Evolutionary conservation across 1,140 invertebrate species (phyloP), one percentile per base, ranked within the genome.

Genomic region (Bursaphelenchus mucronatus): DNA sequence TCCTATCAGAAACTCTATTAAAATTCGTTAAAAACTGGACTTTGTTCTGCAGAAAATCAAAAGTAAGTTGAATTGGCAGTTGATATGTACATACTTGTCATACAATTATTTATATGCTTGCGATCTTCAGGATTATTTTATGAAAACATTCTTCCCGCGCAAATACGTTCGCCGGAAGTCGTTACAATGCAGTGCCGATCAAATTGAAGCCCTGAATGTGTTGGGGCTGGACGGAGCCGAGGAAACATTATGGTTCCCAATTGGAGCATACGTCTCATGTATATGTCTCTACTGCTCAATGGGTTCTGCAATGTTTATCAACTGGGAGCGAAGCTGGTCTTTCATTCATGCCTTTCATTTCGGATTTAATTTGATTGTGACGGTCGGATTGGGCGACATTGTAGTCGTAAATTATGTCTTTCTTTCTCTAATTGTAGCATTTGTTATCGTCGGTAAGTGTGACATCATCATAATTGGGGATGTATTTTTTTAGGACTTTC

Each of bases 271-370:
- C 57, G 79, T 80, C 39, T 49, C 61, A 15, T 80, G 79, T 57
- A 80, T 80, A 40, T 81, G 78, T 59, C 51, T 80, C 40, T 80
- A 80, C 63, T 80, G 78, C 61, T 80, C 77, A 44, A 76, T 80
- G 67, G 78, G 78, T 8, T 78, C 79, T 44, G 68, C 71, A 11
- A 81, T 80, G 79, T 77, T 74, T 57, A 73, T 75, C 51, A 63
- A 70, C 39, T 75, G 74, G 74, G 74, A 75, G 56, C 52, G 73
- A 55, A 65, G 47, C 15, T 75, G 73, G 73, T 75, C 73, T 13
- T 80, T 80, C 76, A 80, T 80, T 54, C 78, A 80, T 59, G 79
- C 78, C 13, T 80, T 80, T 57, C 78, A 80, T 61, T 80, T 80
- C 61, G 78, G 79, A 46, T 80, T 80, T 53, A 80, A 80, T 65